These are phyloP conservation scores for Dastarcus helophoroides DNA, from an alignment of 2,888 invertebrate genomes.

Conservation along the genomic window DNA sequence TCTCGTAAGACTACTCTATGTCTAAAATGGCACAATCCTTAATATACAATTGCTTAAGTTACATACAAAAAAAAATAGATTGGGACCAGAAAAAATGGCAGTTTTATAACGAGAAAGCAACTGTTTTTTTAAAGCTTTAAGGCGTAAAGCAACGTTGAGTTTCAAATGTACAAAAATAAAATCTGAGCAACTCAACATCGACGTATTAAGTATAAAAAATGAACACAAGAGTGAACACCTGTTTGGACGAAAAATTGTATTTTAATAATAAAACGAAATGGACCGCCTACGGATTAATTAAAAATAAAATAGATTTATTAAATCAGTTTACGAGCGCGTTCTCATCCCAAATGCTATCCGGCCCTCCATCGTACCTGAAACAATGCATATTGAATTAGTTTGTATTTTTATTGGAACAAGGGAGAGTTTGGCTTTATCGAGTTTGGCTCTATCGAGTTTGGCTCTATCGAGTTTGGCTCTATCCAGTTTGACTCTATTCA, in stretches of 20 bases:
- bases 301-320: constrained; percentile 1
- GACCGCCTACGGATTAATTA: background rate
- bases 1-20: constrained; percentile 26
- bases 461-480: too few relatives aligned
- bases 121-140: constrained; percentile 17
- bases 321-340: too few relatives aligned
- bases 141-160: constrained; percentile 6
- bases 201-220: constrained; percentile 15
- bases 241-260: constrained; percentile 8
- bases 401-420: too few relatives aligned
- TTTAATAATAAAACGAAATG: background rate
- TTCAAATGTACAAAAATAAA: constrained; percentile 2
- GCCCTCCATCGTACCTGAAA: too few relatives aligned
- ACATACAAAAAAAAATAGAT: constrained; percentile 27
- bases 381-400: too few relatives aligned
- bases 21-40: constrained; percentile 34
- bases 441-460: too few relatives aligned
- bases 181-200: too few relatives aligned
- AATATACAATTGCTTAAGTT: constrained; percentile 10
- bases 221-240: constrained; percentile 31
- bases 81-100: constrained; percentile 33
- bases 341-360: too few relatives aligned
- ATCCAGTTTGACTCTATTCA: too few relatives aligned
- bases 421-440: too few relatives aligned
- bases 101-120: constrained; percentile 21